Base-by-base conservation (phyloP, 2,113 vertebrate species). In the Centropus unirufus region DNA sequence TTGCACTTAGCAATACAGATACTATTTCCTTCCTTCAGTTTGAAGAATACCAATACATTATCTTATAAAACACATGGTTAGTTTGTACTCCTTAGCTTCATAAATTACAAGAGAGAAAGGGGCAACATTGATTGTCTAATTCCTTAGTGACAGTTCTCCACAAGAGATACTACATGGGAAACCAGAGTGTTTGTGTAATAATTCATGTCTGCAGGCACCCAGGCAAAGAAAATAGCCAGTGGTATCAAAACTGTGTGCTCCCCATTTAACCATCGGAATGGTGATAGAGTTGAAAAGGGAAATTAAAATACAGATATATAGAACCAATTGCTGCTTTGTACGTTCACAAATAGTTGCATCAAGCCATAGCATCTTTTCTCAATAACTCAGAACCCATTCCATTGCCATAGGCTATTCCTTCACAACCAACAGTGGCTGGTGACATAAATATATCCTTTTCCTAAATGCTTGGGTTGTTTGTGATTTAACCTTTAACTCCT, bases 401-500 rank as follows among this genome's bases (percentile, higher is more conserved):
- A 2, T 57, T 94, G 55, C 95, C 32, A 26, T 58, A 87, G 8
- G 58, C 76, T 84, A 47, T 26, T 36, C 40, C 54, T 90, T 83
- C 72, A 66, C 80, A 96, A 95, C 90, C 0, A 1, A 91, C 80
- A 97, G 95, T 97, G 97, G 81, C 20, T 98, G 96, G 97, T 98
- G 96, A 97, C 93, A 97, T 62, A 96, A 96, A 96, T 95, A 97
- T 26, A 98, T 97, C 97, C 97, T 96, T 97, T 97, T 96, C 84
- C 95, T 90, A 94, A 97, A 94, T 11, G 58, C 93, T 97, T 86
- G 87, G 85, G 74, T 89, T 94, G 95, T 95, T 91, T 98, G 97
- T 93, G 90, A 97, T 93, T 97, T 98, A 97, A 98, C 98, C 98
- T 98, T 98, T 98, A 97, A 91, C 97, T 98, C 92, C 80, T 86